Evolutionary conservation across 1,140 invertebrate genomes (phyloP).

Genomic region (Luehdorfia chinensis): DNA sequence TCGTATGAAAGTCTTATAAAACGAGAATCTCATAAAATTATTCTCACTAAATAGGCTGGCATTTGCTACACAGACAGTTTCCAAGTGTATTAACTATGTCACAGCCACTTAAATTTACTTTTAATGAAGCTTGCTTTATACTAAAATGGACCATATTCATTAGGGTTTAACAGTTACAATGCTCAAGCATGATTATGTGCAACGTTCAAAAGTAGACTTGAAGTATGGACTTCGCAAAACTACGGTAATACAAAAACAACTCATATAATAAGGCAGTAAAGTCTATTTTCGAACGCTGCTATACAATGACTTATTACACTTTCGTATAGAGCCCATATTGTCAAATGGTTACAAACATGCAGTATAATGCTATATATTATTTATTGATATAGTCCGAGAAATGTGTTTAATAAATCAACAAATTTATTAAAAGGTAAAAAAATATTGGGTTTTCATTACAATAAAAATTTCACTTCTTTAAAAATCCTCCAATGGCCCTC

Average conservation of each 20-base stretch:
- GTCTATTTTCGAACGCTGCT: background rate
- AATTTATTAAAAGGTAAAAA: too few relatives aligned
- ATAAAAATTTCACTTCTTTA: too few relatives aligned
- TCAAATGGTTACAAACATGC: background rate
- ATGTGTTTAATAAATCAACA: background rate
- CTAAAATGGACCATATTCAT: conserved; percentile 31
- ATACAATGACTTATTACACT: background rate
- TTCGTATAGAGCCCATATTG: background rate
- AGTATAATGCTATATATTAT: background rate
- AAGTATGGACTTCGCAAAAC: background rate
- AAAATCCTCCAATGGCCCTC: too few relatives aligned
- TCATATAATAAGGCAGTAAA: background rate
- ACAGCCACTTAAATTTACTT: conserved; percentile 60
- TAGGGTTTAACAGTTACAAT: conserved; percentile 9
- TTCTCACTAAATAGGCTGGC: conserved; percentile 31
- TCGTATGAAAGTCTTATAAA: too few relatives aligned
- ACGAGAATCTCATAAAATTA: too few relatives aligned
- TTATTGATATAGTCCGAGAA: background rate
- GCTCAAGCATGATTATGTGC: conserved; percentile 8
- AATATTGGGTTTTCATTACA: too few relatives aligned
- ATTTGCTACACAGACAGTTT: conserved; percentile 23
- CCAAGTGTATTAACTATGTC: conserved; percentile 55
- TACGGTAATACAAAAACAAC: background rate
- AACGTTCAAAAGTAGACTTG: background rate
- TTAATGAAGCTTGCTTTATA: conserved; percentile 40